These are phyloP conservation scores for Aspiorhynchus laticeps DNA, from an alignment of 2,113 vertebrate species.

Conservation along the genomic window DNA sequence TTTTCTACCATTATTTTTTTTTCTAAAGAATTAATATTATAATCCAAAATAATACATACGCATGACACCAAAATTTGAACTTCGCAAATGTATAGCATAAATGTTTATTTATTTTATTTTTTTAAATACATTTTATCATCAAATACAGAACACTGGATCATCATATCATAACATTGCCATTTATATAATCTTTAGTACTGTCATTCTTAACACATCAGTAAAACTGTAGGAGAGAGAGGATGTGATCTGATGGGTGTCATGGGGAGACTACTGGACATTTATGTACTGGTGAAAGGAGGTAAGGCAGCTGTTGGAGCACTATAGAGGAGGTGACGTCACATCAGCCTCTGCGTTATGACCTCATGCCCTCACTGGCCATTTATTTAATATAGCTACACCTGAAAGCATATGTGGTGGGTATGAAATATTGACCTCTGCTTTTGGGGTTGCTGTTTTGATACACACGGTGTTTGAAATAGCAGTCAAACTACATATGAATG, in stretches of 20 bases:
- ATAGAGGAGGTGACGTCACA: constrained; percentile 18
- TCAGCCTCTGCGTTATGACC: background rate
- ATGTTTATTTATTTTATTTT: constrained; percentile 70
- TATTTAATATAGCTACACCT: background rate
- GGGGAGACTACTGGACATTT: constrained; percentile 49
- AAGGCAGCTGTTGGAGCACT: constrained; percentile 32
- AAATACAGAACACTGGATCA: constrained; percentile 77
- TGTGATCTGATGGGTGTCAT: constrained; percentile 39
- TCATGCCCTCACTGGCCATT: background rate
- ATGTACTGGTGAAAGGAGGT: constrained; percentile 52
- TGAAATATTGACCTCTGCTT: background rate
- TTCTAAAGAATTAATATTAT: background rate
- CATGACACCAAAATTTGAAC: background rate
- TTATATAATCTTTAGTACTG: constrained; percentile 70
- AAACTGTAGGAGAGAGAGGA: constrained; percentile 66
- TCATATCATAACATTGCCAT: constrained; percentile 69
- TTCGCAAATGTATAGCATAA: constrained; percentile 73
- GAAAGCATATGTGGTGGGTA: constrained; percentile 1
- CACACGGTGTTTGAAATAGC: background rate
- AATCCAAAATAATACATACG: constrained; percentile 1
- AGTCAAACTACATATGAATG: background rate
- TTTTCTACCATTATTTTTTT: background rate
- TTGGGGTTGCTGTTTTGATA: constrained; percentile 8
- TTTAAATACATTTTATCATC: constrained; percentile 62
- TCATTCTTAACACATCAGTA: constrained; percentile 66